These are phyloP conservation scores for Nowickia ferox DNA, from an alignment of 2,888 invertebrate genomes.

Conservation along the genomic window DNA sequence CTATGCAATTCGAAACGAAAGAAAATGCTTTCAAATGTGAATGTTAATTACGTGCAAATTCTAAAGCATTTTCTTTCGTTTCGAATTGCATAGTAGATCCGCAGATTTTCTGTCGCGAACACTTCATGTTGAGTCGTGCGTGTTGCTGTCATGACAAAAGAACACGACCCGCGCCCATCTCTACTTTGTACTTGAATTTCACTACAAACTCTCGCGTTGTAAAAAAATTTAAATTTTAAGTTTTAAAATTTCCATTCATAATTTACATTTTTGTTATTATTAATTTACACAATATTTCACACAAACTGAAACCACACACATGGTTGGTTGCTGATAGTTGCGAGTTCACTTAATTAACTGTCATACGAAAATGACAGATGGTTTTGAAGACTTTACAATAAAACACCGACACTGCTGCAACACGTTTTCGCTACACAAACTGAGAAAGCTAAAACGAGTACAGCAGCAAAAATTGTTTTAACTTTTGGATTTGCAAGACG, in stretches of 20 bases:
- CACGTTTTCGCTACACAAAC: conserved; percentile 7
- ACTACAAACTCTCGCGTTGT: background rate
- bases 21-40: too few relatives aligned
- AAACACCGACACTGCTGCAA: conserved; percentile 6
- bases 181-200: too few relatives aligned
- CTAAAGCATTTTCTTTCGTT: too few relatives aligned
- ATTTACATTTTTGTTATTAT: conserved; percentile 5
- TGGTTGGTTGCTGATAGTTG: background rate
- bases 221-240: background rate
- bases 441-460: background rate
- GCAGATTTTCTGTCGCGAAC: too few relatives aligned
- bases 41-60: too few relatives aligned
- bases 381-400: conserved; percentile 23
- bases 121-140: too few relatives aligned
- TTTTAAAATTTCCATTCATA: background rate
- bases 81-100: too few relatives aligned
- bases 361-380: conserved; percentile 63
- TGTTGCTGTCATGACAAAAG: too few relatives aligned
- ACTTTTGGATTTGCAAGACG: background rate
- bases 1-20: too few relatives aligned
- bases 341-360: conserved; percentile 52
- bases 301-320: conserved; percentile 42
- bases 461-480: conserved; percentile 11
- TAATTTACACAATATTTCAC: conserved; percentile 48
- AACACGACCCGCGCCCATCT: too few relatives aligned